These are phyloP conservation scores for Arctocebus calabarensis DNA, from an alignment of 2,797 vertebrate species.

Conservation along the genomic window DNA sequence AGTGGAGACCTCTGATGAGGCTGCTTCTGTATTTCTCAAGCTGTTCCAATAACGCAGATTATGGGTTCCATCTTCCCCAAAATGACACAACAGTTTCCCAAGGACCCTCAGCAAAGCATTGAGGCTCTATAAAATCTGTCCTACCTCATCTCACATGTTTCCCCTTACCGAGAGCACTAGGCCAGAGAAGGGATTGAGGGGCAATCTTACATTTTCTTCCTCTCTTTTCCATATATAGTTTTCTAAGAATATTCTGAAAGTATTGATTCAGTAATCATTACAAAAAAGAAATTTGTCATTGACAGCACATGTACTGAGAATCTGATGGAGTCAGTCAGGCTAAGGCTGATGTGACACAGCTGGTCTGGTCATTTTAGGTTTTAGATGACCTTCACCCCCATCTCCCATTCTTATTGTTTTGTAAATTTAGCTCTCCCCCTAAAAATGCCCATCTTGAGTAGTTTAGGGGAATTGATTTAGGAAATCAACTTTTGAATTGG, in stretches of 20 bases:
- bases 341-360: no score
- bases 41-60: neutral
- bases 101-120: neutral
- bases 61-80: fast-evolving
- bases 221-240: neutral
- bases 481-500: no score
- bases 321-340: no score
- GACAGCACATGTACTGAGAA: no score
- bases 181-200: neutral
- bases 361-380: no score
- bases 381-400: no score
- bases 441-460: no score
- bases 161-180: neutral
- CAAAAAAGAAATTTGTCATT: no score
- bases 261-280: neutral
- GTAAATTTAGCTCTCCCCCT: no score
- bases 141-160: neutral
- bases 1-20: fast-evolving
- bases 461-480: no score
- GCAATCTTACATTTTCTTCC: neutral
- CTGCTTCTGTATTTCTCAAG: neutral
- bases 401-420: no score
- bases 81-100: neutral
- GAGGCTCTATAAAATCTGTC: neutral
- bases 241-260: constrained; percentile 30